These are phyloP conservation scores for Brachionus rotundiformis DNA, from an alignment of 1,140 invertebrate genomes.

Conservation along the genomic window DNA sequence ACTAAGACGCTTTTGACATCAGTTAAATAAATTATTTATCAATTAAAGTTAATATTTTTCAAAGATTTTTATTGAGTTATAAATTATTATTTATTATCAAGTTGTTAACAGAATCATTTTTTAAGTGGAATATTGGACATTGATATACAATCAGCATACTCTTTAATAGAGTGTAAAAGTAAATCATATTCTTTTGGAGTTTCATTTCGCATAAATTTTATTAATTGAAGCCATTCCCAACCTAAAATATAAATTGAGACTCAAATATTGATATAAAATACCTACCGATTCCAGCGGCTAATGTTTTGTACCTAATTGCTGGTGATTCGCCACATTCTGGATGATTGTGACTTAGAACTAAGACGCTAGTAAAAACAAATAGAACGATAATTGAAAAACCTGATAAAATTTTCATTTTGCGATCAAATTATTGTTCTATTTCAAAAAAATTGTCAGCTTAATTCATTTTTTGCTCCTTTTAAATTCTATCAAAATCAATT, in stretches of 20 bases:
- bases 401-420: background rate
- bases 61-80: too few relatives aligned
- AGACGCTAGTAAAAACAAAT: background rate
- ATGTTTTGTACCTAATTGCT: conserved; percentile 1
- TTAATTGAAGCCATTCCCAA: conserved; percentile 19
- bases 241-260: background rate
- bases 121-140: conserved; percentile 6
- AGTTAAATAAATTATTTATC: background rate
- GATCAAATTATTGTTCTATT: background rate
- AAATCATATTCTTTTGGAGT: conserved; percentile 23
- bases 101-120: too few relatives aligned
- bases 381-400: background rate
- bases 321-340: conserved; percentile 47
- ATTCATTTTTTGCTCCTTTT: background rate
- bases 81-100: too few relatives aligned
- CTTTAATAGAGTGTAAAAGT: background rate
- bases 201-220: conserved; percentile 39
- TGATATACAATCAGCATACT: conserved; percentile 21
- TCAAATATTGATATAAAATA: background rate
- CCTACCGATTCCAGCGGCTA: conserved; percentile 16
- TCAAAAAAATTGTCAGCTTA: background rate
- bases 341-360: background rate
- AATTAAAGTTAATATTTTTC: too few relatives aligned
- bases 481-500: background rate
- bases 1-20: background rate